Conservation (phyloP, 2,888 invertebrate species). For the Balanococcus diminutus region DNA sequence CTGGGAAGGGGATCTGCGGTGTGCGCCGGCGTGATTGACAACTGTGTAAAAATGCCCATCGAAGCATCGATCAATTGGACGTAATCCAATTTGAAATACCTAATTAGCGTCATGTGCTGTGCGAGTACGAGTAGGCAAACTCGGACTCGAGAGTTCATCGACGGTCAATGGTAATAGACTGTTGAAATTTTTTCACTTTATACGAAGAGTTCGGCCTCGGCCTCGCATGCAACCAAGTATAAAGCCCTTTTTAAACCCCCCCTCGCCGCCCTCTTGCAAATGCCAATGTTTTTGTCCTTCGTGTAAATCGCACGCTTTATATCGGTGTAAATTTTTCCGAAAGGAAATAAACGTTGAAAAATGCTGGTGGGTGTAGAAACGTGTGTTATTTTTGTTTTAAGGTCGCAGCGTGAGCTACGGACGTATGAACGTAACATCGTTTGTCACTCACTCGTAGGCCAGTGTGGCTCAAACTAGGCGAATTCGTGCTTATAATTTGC, state of each 20-base stretch:
- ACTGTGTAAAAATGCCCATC: constrained; percentile 13
- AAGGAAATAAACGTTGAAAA: constrained; percentile 4
- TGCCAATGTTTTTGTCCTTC: neutral
- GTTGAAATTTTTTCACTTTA: neutral
- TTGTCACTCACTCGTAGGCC: constrained; percentile 1
- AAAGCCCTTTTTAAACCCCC: neutral
- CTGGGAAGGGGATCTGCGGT: too few species aligned
- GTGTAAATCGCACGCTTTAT: neutral
- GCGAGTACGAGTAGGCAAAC: neutral
- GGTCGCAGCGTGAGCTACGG: neutral
- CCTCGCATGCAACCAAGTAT: neutral
- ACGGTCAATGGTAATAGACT: constrained; percentile 15
- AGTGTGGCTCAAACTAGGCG: neutral
- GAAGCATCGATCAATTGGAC: constrained; percentile 7
- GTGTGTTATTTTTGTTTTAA: constrained; percentile 20
- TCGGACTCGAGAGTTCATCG: neutral
- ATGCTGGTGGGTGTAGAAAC: constrained; percentile 2
- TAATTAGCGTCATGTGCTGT: neutral
- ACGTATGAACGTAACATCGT: constrained; percentile 2
- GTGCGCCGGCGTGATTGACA: neutral
- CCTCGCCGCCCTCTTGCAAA: neutral
- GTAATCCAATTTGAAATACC: neutral
- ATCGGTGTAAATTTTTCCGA: neutral
- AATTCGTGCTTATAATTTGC: too few species aligned
- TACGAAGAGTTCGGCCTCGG: neutral